These are phyloP conservation scores for Tychaedon coryphoeus DNA, from an alignment of 2,113 vertebrate species.

Conservation along the genomic window DNA sequence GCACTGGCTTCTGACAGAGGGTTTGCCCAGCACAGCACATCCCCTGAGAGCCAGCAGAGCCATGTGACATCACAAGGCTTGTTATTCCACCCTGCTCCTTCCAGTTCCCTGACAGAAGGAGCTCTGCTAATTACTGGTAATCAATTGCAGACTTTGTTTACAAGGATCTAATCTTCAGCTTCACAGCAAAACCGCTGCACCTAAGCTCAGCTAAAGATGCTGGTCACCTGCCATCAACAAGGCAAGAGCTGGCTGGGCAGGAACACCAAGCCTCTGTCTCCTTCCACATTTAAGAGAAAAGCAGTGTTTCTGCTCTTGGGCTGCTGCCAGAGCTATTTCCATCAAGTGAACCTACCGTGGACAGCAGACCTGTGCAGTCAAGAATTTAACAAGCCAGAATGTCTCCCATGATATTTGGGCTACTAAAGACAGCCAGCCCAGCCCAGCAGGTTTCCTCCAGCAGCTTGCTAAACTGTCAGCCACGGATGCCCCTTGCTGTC, in stretches of 20 bases:
- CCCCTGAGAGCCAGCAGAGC: not conserved
- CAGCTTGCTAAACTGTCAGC: conserved; percentile 20
- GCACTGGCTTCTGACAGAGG: not conserved
- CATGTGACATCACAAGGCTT: not conserved
- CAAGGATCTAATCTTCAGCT: not conserved
- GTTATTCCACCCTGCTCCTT: not conserved
- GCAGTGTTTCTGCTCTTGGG: not conserved
- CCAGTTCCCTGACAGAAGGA: not conserved
- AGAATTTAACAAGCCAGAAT: conserved; percentile 39
- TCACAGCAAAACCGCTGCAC: not conserved
- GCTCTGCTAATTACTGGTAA: conserved; percentile 2
- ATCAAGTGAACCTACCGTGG: conserved; percentile 2
- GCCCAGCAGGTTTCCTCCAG: not conserved
- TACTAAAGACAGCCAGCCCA: not conserved
- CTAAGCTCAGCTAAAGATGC: not conserved
- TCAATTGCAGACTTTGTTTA: not conserved
- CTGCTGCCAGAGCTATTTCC: conserved; percentile 39
- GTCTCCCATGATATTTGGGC: conserved; percentile 4
- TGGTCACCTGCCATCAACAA: not conserved
- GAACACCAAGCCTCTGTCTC: conserved; percentile 15
- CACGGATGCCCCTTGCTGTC: conserved; percentile 20
- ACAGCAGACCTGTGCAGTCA: conserved; percentile 33
- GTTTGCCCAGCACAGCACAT: not conserved
- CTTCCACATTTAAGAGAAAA: not conserved
- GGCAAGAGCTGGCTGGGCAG: not conserved